These are phyloP conservation scores for Aspiorhynchus laticeps DNA, from an alignment of 2,113 vertebrate genomes.

Conservation along the genomic window DNA sequence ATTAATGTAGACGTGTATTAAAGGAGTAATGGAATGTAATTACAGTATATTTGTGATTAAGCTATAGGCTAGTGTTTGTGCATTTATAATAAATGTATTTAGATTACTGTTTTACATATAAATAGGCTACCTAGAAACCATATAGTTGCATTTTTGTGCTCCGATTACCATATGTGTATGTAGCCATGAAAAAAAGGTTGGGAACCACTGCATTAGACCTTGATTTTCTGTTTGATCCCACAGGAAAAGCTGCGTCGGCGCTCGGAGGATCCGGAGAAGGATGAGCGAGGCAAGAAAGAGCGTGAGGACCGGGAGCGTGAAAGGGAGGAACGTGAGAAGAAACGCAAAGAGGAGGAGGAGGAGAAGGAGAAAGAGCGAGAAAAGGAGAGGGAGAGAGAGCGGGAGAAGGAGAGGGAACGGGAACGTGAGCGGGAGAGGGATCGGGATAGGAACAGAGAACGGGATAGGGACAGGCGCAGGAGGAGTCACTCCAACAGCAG, in stretches of 20 bases:
- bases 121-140: too few species aligned
- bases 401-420: constrained; percentile 81
- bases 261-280: constrained; percentile 74
- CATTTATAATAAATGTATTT: too few species aligned
- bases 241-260: constrained; percentile 80
- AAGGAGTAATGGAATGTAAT: too few species aligned
- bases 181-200: too few species aligned
- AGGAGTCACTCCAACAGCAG: constrained; percentile 91
- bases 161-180: too few species aligned
- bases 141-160: too few species aligned
- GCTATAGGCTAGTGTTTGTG: too few species aligned
- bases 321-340: constrained; percentile 70
- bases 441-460: constrained; percentile 77
- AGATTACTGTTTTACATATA: too few species aligned
- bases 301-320: constrained; percentile 88
- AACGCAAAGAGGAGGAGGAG: constrained; percentile 84
- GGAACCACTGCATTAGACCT: too few species aligned
- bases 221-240: not conserved
- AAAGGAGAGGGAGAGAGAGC: constrained; percentile 82
- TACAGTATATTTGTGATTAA: too few species aligned
- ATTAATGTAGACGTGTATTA: too few species aligned
- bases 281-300: constrained; percentile 75
- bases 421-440: constrained; percentile 82
- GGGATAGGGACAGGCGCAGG: constrained; percentile 83
- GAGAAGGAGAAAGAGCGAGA: constrained; percentile 77